A percentile compares a stretch with the other conserved stretches of the same genome.
phyloP scores from a whole-genome alignment of 2,113 vertebrate genomes.

The Motacilla alba region DNA sequence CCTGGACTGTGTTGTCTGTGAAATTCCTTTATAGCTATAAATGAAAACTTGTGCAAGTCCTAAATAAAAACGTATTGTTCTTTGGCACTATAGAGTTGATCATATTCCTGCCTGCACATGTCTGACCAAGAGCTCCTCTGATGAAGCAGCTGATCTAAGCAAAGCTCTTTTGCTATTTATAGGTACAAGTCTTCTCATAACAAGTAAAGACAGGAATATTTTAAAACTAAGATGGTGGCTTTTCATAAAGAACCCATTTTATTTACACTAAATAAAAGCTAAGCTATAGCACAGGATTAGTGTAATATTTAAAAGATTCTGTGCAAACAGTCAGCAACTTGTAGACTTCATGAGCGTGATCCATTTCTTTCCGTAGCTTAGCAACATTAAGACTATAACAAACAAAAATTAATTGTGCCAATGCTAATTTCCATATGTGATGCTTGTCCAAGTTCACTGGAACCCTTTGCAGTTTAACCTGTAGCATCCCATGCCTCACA shows the following conservation, averaged over 20 bases:
- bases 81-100: constrained; percentile 46
- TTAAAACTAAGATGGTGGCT: constrained; percentile 34
- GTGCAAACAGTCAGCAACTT: constrained; percentile 66
- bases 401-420: constrained; percentile 66
- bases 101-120: constrained; percentile 50
- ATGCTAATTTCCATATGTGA: constrained; percentile 23
- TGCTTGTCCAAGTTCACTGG: constrained; percentile 41
- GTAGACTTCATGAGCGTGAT: constrained; percentile 51
- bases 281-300: constrained; percentile 51
- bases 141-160: constrained; percentile 55
- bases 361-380: constrained; percentile 54
- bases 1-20: neutral
- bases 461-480: constrained; percentile 2
- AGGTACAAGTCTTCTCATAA: constrained; percentile 40
- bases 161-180: constrained; percentile 65
- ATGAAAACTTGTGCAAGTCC: constrained; percentile 57
- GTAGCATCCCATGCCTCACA: neutral
- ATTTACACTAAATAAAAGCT: constrained; percentile 71
- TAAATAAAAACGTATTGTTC: constrained; percentile 50
- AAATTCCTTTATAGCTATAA: constrained; percentile 49
- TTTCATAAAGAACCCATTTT: constrained; percentile 51
- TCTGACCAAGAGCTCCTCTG: constrained; percentile 62
- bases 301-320: constrained; percentile 67
- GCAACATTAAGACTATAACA: constrained; percentile 65
- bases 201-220: constrained; percentile 47